Conservation (phyloP, 2,797 vertebrate species). For the Syngnathus rostellatus region DNA sequence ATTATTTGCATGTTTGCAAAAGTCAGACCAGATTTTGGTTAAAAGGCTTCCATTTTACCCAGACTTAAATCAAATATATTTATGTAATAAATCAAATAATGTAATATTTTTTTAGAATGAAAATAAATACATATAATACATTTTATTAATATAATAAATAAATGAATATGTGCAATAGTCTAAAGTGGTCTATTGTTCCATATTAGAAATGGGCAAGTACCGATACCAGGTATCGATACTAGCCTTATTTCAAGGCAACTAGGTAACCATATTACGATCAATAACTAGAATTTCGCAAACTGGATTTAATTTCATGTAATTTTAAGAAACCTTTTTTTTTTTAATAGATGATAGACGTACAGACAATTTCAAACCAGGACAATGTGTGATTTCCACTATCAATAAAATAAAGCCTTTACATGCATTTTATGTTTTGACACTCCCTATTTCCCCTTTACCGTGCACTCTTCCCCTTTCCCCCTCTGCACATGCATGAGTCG, state of each 20-base stretch:
- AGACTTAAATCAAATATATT: background rate
- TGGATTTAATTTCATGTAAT: too few relatives aligned
- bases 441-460: background rate
- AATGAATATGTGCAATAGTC: background rate
- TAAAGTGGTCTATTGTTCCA: too few relatives aligned
- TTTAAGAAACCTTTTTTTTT: too few relatives aligned
- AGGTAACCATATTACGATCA: too few relatives aligned
- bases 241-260: too few relatives aligned
- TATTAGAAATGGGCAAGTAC: too few relatives aligned
- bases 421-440: conserved; percentile 10
- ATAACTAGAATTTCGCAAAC: too few relatives aligned
- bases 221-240: too few relatives aligned
- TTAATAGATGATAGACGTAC: background rate
- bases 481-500: conserved; percentile 23
- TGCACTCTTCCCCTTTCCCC: background rate
- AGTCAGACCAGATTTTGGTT: background rate
- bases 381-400: background rate
- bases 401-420: conserved; percentile 2
- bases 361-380: background rate
- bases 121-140: too few relatives aligned
- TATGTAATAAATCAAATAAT: background rate
- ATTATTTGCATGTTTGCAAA: background rate
- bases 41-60: background rate
- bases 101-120: background rate
- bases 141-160: background rate